A percentile compares a stretch with the other conserved stretches of the same genome.
These are phyloP conservation scores for Formica aserva DNA, from an alignment of 2,888 invertebrate genomes.

Conservation along the genomic window DNA sequence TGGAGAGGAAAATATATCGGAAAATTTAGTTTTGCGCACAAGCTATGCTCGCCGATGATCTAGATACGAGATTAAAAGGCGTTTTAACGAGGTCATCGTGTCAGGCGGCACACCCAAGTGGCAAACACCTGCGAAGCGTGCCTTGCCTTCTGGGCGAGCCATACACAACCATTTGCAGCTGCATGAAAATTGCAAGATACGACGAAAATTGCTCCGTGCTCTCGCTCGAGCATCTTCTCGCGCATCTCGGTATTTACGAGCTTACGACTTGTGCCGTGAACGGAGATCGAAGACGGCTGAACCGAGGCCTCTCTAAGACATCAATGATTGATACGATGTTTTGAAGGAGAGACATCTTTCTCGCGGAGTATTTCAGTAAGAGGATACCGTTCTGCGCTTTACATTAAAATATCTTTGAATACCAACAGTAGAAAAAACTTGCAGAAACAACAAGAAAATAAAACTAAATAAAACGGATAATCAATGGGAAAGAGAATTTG, in stretches of 20 bases:
- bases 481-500: slow-evolving; percentile 40
- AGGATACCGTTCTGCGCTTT: slow-evolving; percentile 29
- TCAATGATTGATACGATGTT: slow-evolving; percentile 63
- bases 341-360: slow-evolving; percentile 4
- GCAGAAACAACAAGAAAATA: slow-evolving; percentile 17
- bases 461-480: slow-evolving; percentile 35
- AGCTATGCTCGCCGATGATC: not conserved
- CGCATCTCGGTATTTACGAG: slow-evolving; percentile 48
- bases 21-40: slow-evolving; percentile 6
- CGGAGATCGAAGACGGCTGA: slow-evolving; percentile 47
- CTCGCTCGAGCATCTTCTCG: slow-evolving; percentile 25
- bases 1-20: slow-evolving; percentile 1
- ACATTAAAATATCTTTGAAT: slow-evolving; percentile 27
- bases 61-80: slow-evolving; percentile 47
- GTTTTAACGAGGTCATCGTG: slow-evolving; percentile 50
- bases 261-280: slow-evolving; percentile 38
- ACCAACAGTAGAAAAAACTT: slow-evolving; percentile 1
- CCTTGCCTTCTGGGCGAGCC: slow-evolving; percentile 30
- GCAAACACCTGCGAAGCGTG: slow-evolving; percentile 41
- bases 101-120: slow-evolving; percentile 27
- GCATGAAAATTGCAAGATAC: slow-evolving; percentile 60
- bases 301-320: slow-evolving; percentile 33
- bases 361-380: slow-evolving; percentile 44
- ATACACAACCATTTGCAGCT: slow-evolving; percentile 52
- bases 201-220: slow-evolving; percentile 53